These are phyloP conservation scores for Oryzias curvinotus DNA, from an alignment of 2,113 vertebrate genomes.

Conservation along the genomic window DNA sequence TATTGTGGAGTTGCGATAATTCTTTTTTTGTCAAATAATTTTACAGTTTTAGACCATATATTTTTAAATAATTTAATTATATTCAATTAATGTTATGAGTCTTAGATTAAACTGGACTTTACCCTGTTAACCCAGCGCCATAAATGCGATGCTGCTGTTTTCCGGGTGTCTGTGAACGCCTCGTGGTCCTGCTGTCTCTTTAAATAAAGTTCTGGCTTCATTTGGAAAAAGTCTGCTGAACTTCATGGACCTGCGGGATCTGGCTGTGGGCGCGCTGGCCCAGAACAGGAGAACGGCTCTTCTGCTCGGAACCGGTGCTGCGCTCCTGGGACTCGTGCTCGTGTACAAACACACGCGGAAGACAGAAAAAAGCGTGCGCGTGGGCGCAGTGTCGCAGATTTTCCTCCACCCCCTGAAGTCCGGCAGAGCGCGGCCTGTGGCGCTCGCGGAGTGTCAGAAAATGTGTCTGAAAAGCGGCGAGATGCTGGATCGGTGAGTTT, in stretches of 20 bases:
- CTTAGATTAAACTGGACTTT: too few species aligned
- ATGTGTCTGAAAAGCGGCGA: slow-evolving; percentile 82
- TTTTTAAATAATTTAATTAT: too few species aligned
- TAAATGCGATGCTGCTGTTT: too few species aligned
- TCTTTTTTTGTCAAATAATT: too few species aligned
- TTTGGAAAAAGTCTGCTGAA: background rate
- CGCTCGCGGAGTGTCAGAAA: slow-evolving; percentile 73
- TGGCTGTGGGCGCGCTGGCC: slow-evolving; percentile 2
- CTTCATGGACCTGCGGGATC: slow-evolving; percentile 51
- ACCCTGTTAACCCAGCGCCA: too few species aligned
- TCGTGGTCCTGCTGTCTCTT: slow-evolving; percentile 1
- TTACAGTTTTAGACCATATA: too few species aligned
- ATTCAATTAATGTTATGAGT: too few species aligned
- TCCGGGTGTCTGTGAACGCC: slow-evolving; percentile 13
- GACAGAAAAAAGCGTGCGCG: slow-evolving; percentile 65
- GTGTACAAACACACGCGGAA: slow-evolving; percentile 61
- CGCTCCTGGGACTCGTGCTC: slow-evolving; percentile 48
- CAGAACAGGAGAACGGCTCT: slow-evolving; percentile 43
- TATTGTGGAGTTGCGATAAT: too few species aligned
- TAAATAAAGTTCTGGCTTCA: slow-evolving; percentile 16
- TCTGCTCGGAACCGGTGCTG: slow-evolving; percentile 59
- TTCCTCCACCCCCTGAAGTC: slow-evolving; percentile 90
- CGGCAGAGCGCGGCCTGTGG: slow-evolving; percentile 80
- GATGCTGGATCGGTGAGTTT: slow-evolving; percentile 85
- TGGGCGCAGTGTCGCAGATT: slow-evolving; percentile 84